Evolutionary conservation across 2,888 invertebrate species (phyloP).

Genomic region (Eremobia ochroleuca): DNA sequence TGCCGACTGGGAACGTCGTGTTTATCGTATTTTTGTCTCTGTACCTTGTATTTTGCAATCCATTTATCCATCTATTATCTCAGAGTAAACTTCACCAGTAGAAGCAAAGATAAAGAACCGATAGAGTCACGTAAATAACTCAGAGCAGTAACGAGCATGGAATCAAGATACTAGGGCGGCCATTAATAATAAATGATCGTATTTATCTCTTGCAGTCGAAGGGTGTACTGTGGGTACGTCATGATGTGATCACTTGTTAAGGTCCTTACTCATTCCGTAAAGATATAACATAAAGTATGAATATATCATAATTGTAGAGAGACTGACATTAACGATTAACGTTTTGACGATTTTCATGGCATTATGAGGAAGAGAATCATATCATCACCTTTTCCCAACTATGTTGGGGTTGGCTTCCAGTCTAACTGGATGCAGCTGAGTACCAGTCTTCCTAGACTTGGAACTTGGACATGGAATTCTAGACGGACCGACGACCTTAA

Average conservation of each 20-base stretch:
- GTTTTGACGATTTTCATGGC: no score
- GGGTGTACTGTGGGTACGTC: slow-evolving; percentile 68
- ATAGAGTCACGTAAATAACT: slow-evolving; percentile 44
- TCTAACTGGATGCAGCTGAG: no score
- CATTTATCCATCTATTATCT: no score
- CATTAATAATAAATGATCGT: slow-evolving; percentile 79
- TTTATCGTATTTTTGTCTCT: background rate
- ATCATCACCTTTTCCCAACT: no score
- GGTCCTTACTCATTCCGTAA: slow-evolving; percentile 52
- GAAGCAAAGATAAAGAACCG: background rate
- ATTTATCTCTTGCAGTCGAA: slow-evolving; percentile 73
- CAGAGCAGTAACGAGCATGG: slow-evolving; percentile 39
- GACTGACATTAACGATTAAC: no score
- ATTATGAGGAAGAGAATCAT: no score
- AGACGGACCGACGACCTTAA: no score
- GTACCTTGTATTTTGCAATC: background rate
- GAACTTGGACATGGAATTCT: no score
- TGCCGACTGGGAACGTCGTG: background rate
- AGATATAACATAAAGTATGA: no score
- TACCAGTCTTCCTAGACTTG: no score
- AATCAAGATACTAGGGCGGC: slow-evolving; percentile 56
- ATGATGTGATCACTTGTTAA: slow-evolving; percentile 63
- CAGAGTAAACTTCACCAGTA: background rate
- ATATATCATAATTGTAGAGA: no score
- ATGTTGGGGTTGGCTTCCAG: no score